phyloP scores from a whole-genome alignment of 1,140 invertebrate species.

The Bicyclus anynana region DNA sequence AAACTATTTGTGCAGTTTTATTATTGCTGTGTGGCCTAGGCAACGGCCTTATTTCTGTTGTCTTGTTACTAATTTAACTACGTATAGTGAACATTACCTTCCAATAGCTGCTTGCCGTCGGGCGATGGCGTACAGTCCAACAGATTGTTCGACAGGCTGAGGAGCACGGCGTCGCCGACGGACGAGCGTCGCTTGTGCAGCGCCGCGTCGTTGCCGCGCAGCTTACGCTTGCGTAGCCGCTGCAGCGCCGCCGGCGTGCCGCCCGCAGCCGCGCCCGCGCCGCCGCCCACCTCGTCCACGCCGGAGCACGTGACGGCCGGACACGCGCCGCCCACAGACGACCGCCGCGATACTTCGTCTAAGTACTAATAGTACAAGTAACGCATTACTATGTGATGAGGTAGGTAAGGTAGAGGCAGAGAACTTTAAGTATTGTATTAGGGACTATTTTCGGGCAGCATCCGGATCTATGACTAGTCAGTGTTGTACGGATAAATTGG shows the following conservation, averaged over 20 bases:
- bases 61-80: too few relatives aligned
- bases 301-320: conserved; percentile 32
- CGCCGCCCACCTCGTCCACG: conserved; percentile 26
- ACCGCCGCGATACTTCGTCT: conserved; percentile 80
- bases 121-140: conserved; percentile 90
- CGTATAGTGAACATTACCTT: conserved; percentile 60
- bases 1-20: too few relatives aligned
- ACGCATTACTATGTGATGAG: too few relatives aligned
- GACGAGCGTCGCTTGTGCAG: conserved; percentile 87
- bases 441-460: too few relatives aligned
- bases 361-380: conserved; percentile 73
- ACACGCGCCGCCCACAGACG: conserved; percentile 70
- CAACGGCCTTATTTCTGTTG: too few relatives aligned
- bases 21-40: too few relatives aligned
- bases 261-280: conserved; percentile 22
- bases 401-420: too few relatives aligned
- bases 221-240: conserved; percentile 84
- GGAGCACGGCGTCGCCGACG: conserved; percentile 87
- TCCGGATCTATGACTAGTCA: too few relatives aligned
- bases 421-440: too few relatives aligned
- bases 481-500: too few relatives aligned
- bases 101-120: conserved; percentile 81
- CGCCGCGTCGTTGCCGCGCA: conserved; percentile 79
- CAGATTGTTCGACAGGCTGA: conserved; percentile 92
- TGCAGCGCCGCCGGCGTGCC: conserved; percentile 60